Evolutionary conservation across 2,797 vertebrate species (phyloP).

Genomic region (Cyclura pinguis): DNA sequence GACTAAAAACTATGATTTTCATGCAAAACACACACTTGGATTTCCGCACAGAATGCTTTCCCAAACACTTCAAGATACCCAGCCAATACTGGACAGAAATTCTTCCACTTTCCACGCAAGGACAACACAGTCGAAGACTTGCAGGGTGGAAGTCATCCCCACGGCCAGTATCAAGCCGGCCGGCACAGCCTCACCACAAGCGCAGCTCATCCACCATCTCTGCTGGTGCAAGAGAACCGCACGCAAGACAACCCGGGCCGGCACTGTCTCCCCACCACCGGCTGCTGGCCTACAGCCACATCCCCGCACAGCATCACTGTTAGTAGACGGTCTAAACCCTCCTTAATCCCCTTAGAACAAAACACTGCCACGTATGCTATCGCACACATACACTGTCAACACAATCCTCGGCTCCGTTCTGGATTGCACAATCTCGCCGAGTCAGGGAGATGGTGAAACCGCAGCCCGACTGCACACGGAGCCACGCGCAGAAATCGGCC

Average conservation of each 20-base stretch:
- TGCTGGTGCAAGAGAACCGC: neutral
- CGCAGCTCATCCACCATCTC: neutral
- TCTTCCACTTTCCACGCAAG: no score
- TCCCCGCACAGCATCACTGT: no score
- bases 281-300: neutral
- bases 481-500: neutral
- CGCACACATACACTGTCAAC: no score
- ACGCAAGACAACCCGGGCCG: neutral
- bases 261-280: no score
- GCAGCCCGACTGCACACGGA: neutral
- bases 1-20: no score
- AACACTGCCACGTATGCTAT: neutral
- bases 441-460: neutral
- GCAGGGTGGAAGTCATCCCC: no score
- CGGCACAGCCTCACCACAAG: neutral
- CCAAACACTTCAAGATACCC: no score
- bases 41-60: no score
- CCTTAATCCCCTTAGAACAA: neutral
- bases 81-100: no score
- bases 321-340: neutral
- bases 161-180: neutral
- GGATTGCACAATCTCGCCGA: neutral
- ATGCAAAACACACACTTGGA: no score
- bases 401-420: neutral
- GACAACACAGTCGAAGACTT: no score